Evolutionary conservation across 2,888 invertebrate genomes (phyloP), one percentile per base, ranked within the genome.

Genomic region (Hyposoter didymator): DNA sequence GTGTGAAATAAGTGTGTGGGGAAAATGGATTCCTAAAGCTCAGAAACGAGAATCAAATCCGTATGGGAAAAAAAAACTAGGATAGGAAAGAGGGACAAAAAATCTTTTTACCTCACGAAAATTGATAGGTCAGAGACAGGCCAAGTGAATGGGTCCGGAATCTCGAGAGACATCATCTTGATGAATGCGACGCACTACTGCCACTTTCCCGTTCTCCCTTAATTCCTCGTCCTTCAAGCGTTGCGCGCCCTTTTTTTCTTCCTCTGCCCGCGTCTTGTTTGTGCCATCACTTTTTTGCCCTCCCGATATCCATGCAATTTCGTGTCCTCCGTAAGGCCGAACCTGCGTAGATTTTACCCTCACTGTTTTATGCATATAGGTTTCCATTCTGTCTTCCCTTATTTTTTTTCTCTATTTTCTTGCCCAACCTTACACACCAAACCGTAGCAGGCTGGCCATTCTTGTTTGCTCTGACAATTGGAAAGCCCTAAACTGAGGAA

Each of bases 291-390:
- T 14, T 75, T 10, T 69, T 81, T 12, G 32, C 80, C 81, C 49
- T 83, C 74, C 32, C 67, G 35, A 43, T 78, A 22, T 59, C 69
- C 74, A 28, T 59, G 73, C 74, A 62, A 67, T 72, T 39, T 35
- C 45, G 52, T 28, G 43, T 74, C 73, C 83, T 79, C 74, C 14
- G 52, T 39, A 69, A 17, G 69, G 45, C 17, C 86, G 43, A 32
- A 49, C 73, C 83, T 32, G 67, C 84, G 66, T 80, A 73, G 78
- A 49, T 80, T 83, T 78, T 35, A n/a, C 22, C 69, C 69, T 78
- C 59, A 69, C 49, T 82, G 19, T 78, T 70, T 49, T 55, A 32
- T 72, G 39, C 70, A 70, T 82, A 43, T 74, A 47, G 32, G 28
- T 43, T 52, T 69, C 59, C 45, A 66, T 59, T 45, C n/a, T 55